Conservation (phyloP, 2,888 invertebrate species). For the Cheilosia grossa region DNA sequence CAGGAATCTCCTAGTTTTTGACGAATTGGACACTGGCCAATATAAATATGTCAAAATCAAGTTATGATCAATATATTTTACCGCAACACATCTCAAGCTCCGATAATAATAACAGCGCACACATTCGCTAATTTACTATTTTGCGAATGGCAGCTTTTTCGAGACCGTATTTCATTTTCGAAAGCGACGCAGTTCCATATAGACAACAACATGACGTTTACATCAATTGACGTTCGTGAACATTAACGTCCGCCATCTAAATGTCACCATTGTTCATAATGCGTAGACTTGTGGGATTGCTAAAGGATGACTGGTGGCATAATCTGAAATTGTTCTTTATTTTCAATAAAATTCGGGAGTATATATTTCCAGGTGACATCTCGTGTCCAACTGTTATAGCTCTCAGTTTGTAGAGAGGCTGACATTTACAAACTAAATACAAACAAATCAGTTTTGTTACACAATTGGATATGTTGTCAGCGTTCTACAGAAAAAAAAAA, state of each 20-base stretch:
- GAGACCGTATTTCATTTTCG: conserved; percentile 42
- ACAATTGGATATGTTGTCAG: conserved; percentile 62
- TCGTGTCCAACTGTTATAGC: conserved; percentile 50
- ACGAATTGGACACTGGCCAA: conserved; percentile 65
- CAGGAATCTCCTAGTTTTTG: conserved; percentile 57
- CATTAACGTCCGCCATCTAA: conserved; percentile 23
- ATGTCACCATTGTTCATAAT: conserved; percentile 26
- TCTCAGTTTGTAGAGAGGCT: conserved; percentile 23
- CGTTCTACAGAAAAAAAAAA: background rate
- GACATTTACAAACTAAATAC: conserved; percentile 47
- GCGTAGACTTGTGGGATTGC: background rate
- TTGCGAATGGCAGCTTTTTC: conserved; percentile 12
- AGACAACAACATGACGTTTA: conserved; percentile 62
- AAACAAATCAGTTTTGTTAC: conserved; percentile 60
- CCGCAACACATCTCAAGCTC: conserved; percentile 49
- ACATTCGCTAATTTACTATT: conserved; percentile 58
- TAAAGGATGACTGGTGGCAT: conserved; percentile 21
- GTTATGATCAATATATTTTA: conserved; percentile 69
- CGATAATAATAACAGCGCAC: conserved; percentile 4
- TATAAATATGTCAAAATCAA: conserved; percentile 71
- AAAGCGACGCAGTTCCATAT: conserved; percentile 48
- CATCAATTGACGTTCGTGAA: conserved; percentile 56
- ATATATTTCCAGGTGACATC: conserved; percentile 42
- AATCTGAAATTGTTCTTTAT: background rate
- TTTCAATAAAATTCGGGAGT: background rate